phyloP scores from a whole-genome alignment of 2,888 invertebrate genomes.

The Coenonympha arcania region DNA sequence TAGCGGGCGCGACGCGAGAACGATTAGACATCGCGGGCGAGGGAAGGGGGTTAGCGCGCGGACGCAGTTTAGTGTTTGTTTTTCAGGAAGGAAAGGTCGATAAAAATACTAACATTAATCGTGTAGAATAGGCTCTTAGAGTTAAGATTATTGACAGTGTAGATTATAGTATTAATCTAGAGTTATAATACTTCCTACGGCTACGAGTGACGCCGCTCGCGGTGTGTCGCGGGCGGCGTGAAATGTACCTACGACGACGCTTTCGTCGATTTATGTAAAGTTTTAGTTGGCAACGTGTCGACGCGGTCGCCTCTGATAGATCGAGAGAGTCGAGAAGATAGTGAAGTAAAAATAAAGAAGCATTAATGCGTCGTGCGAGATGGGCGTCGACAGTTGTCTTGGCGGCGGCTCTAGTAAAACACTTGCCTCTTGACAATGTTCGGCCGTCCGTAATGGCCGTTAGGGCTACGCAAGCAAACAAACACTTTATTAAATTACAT shows the following conservation, averaged over 20 bases:
- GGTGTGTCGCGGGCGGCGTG: conserved; percentile 34
- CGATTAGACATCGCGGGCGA: conserved; percentile 48
- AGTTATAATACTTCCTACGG: conserved; percentile 18
- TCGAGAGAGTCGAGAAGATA: conserved; percentile 53
- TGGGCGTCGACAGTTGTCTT: conserved; percentile 66
- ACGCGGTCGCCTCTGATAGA: conserved; percentile 41
- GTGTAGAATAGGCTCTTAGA: conserved; percentile 63
- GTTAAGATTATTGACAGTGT: conserved; percentile 39
- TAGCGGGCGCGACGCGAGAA: conserved; percentile 67
- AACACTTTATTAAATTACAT: conserved; percentile 43
- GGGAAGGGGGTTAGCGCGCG: conserved; percentile 56
- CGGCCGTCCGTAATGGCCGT: conserved; percentile 74
- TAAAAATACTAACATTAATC: conserved; percentile 83
- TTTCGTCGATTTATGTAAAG: conserved; percentile 22
- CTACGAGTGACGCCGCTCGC: conserved; percentile 10
- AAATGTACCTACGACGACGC: conserved; percentile 32
- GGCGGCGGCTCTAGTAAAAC: conserved; percentile 71
- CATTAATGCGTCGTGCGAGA: conserved; percentile 73
- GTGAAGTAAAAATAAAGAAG: conserved; percentile 67
- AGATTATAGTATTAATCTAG: conserved; percentile 7
- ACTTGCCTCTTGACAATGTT: conserved; percentile 75
- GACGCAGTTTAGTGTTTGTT: conserved; percentile 62
- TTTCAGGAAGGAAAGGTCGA: conserved; percentile 88
- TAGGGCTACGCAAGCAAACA: conserved; percentile 69
- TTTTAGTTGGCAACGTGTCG: conserved; percentile 41